Base-by-base conservation (phyloP, 2,797 vertebrate species). In the Leucoraja ocellata region DNA sequence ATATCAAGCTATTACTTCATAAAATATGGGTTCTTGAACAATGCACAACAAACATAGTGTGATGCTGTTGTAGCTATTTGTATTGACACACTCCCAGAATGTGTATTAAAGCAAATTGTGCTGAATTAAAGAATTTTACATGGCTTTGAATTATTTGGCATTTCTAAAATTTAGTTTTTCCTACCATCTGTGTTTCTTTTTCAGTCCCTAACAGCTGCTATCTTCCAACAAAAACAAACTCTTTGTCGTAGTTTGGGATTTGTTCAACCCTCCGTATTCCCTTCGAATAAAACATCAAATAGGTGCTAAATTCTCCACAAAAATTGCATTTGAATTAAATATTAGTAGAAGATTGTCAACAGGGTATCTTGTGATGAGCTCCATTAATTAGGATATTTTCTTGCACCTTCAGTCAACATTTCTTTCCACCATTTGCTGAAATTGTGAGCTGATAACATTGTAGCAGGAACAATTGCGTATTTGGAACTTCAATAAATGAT, bases 1-100 rank as follows among this genome's bases (percentile, higher is more conserved):
- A 90, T 90, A 90, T 90, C 18, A 32, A 68, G 46, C 54, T 91
- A 91, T 71, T 25, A 91, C 65, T 13, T 91, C 13, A 7, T 91
- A 91, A 91, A 84, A 91, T 54, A 28, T 74, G 23, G 90, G 10
- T 91, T 91, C 73, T 91, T 91, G 28, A 4, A 74, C 88, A 91
- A 91, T 91, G 71, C 21, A 90, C 68, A 74, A 54, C 23, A 46
- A 10, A 28, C 8, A 54, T 28, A 54, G 10, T 54, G 71, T 91
- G 65, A 3, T 11, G 21, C 90, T 74, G 68, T 28, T 91, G 11
- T 39, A 73, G 25, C 21, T 54, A 28, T 74, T 74, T 74, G 39
- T 54, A 14, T 74, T 91, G 11, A 74, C 36, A 46, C 54, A 3
- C 25, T 54, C 73, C 65, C 32, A 46, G 25, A 74, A 71, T 46